These are phyloP conservation scores for Cygnus olor DNA, from an alignment of 2,797 vertebrate species.

Conservation along the genomic window DNA sequence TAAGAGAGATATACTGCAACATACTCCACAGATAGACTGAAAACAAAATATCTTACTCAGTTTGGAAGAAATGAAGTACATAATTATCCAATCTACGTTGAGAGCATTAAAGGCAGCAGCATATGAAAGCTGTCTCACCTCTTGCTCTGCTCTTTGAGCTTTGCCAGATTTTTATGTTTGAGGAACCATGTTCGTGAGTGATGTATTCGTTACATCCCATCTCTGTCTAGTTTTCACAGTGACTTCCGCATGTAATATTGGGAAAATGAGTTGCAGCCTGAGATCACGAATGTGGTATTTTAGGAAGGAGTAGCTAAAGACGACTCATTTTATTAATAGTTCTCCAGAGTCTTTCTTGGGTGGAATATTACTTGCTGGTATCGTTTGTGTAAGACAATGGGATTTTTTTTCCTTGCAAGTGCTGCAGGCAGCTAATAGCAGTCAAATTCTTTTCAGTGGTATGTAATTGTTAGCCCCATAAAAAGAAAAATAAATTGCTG, in stretches of 20 bases:
- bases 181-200: constrained; percentile 60
- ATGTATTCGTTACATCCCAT: constrained; percentile 47
- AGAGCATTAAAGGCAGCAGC: constrained; percentile 65
- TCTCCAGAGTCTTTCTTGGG: background rate
- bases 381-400: constrained; percentile 26
- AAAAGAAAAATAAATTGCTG: constrained; percentile 47
- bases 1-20: constrained; percentile 47
- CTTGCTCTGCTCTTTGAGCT: constrained; percentile 61
- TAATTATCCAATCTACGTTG: constrained; percentile 37
- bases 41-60: constrained; percentile 51
- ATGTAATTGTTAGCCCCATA: constrained; percentile 59
- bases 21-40: constrained; percentile 47
- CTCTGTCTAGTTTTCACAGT: constrained; percentile 52
- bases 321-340: background rate
- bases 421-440: constrained; percentile 58
- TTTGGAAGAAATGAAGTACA: constrained; percentile 45
- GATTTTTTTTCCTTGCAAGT: constrained; percentile 30
- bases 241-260: constrained; percentile 17
- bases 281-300: background rate
- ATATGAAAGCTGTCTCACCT: constrained; percentile 68
- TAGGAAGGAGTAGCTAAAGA: constrained; percentile 2
- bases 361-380: constrained; percentile 8
- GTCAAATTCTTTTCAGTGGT: constrained; percentile 56
- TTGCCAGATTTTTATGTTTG: constrained; percentile 71
- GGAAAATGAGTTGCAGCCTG: background rate